These are phyloP conservation scores for Eupeodes corollae DNA, from an alignment of 1,140 invertebrate species.

Conservation along the genomic window DNA sequence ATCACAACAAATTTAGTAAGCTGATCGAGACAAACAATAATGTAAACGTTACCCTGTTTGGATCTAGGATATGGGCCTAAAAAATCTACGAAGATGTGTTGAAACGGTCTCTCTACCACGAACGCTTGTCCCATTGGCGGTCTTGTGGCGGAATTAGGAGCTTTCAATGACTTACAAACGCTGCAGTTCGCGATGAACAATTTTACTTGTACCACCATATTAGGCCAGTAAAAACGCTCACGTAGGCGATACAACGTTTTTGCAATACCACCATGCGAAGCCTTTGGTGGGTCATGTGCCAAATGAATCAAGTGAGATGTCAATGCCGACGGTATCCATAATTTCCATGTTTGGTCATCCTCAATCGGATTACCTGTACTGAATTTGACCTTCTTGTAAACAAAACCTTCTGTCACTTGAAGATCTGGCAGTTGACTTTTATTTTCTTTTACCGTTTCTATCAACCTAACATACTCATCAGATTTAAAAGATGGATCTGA, in stretches of 20 bases:
- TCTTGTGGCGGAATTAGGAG: background rate
- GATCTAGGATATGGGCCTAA: background rate
- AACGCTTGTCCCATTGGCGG: background rate
- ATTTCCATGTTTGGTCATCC: background rate
- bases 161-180: too few species aligned
- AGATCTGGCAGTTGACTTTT: too few species aligned
- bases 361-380: background rate
- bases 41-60: background rate
- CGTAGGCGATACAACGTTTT: too few species aligned
- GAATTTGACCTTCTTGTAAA: background rate
- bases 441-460: too few species aligned
- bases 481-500: too few species aligned
- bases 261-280: background rate
- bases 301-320: background rate
- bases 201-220: too few species aligned
- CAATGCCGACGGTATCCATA: background rate
- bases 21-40: background rate
- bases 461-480: too few species aligned
- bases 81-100: background rate
- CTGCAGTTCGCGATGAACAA: too few species aligned
- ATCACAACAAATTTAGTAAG: background rate
- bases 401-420: too few species aligned
- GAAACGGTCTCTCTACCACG: background rate
- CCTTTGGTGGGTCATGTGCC: background rate
- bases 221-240: too few species aligned